These are phyloP conservation scores for Drosophila lini DNA, from an alignment of 1,140 invertebrate genomes.

Conservation along the genomic window DNA sequence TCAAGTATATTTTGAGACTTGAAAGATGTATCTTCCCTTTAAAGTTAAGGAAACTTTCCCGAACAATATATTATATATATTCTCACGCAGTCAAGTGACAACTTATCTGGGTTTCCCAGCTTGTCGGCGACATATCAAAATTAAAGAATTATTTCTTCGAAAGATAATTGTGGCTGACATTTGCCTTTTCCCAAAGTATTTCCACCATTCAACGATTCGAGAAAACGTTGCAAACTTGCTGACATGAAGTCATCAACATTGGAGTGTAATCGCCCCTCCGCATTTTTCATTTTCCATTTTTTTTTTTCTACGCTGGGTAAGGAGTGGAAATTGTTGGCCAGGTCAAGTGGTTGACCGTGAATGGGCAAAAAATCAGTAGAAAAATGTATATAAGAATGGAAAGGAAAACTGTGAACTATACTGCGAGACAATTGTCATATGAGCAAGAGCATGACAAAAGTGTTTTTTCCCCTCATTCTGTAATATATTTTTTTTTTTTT, in stretches of 20 bases:
- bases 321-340: slow-evolving; percentile 42
- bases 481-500: slow-evolving; percentile 26
- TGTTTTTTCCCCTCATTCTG: slow-evolving; percentile 24
- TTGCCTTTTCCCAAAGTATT: slow-evolving; percentile 23
- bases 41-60: not conserved
- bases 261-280: slow-evolving; percentile 7
- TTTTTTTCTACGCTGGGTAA: not conserved
- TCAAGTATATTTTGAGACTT: not conserved
- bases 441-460: slow-evolving; percentile 59
- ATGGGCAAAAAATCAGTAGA: slow-evolving; percentile 40
- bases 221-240: slow-evolving; percentile 48
- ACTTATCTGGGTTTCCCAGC: slow-evolving; percentile 8
- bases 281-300: slow-evolving; percentile 7
- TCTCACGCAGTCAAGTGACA: slow-evolving; percentile 12
- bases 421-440: slow-evolving; percentile 42
- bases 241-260: slow-evolving; percentile 56
- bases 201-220: slow-evolving; percentile 5
- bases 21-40: not conserved
- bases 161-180: slow-evolving; percentile 38
- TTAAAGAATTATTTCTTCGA: slow-evolving; percentile 26
- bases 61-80: not conserved
- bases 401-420: slow-evolving; percentile 14
- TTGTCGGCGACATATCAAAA: slow-evolving; percentile 31
- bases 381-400: slow-evolving; percentile 18
- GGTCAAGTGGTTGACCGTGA: slow-evolving; percentile 64